Evolutionary conservation across 2,888 invertebrate species (phyloP), one percentile per base, ranked within the genome.

Genomic region (Dorcus parallelipipedus): DNA sequence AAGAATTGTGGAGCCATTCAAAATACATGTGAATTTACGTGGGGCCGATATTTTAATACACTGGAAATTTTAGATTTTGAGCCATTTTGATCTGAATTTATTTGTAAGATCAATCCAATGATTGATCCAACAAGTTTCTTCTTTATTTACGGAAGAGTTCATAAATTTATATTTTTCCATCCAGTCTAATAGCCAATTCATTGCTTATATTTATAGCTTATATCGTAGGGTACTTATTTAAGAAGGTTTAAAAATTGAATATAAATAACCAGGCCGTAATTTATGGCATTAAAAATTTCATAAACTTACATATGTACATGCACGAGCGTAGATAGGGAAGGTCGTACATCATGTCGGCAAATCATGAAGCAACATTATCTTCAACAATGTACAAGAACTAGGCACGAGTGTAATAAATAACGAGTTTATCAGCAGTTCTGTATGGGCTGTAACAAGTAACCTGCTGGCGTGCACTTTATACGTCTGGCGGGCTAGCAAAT

Each of bases 311-410:
- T 54, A 54, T 54, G 45, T 43, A 42, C 45, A 53, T 48, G 54
- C 33, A 43, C 33, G 45, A 43, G 54, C 49, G 39, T 48, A 50
- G 54, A 58, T 58, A 58, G 49, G 50, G 50, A 39, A 38, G 45
- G 42, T 38, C 49, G 49, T 63, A 63, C 60, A 66, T 66, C 66
- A 66, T 63, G 64, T 64, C 64, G 61, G 61, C 66, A 66, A 66
- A 66, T 66, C 66, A 66, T 59, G 66, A 61, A 61, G 61, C 62
- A 64, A 66, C 63, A 66, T 64, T 66, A 66, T 64, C 63, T 64
- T 66, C 59, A 66, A 66, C 63, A 63, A 62, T 63, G 58, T 58
- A 63, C 66, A 64, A 66, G 66, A 66, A 66, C 60, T 60, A 59
- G 60, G 64, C 60, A 58, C 55, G 59, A 42, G 52, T 61, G 56